Percentiles rank a stretch among this genome's conserved stretches.
Evolutionary conservation across 2,113 vertebrate genomes (phyloP).

Genomic region (Heliornis fulica): DNA sequence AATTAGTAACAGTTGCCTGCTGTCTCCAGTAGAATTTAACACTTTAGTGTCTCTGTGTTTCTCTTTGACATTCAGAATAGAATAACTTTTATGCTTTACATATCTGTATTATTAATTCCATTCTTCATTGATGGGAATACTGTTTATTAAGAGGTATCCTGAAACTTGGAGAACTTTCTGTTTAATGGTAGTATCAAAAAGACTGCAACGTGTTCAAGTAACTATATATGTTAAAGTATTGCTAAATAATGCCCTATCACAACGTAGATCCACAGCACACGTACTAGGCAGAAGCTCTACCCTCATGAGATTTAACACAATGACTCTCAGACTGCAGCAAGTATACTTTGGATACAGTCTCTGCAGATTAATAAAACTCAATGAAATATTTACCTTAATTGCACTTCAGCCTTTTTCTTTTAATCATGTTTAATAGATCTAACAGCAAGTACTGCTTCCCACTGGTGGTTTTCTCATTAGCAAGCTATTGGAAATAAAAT

Average conservation of each 20-base stretch:
- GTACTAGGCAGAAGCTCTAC: not conserved
- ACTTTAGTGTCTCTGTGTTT: not conserved
- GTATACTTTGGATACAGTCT: not conserved
- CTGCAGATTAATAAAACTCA: conserved; percentile 17
- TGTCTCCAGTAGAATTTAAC: not conserved
- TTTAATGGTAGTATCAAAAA: not conserved
- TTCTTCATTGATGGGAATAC: not conserved
- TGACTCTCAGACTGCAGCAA: not conserved
- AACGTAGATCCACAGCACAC: not conserved
- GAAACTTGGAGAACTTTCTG: not conserved
- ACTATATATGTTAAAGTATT: not conserved
- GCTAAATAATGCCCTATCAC: not conserved
- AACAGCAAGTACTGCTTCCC: conserved; percentile 12
- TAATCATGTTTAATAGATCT: conserved; percentile 35
- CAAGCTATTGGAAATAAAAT: not conserved
- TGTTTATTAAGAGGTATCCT: not conserved
- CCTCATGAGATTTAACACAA: not conserved
- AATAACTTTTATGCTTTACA: not conserved
- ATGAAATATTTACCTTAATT: conserved; percentile 52
- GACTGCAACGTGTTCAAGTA: not conserved
- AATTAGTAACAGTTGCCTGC: not conserved
- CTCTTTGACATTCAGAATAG: not conserved
- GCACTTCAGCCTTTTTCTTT: conserved; percentile 34
- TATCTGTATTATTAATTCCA: not conserved
- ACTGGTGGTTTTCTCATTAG: conserved; percentile 23